A percentile compares a stretch with the other conserved stretches of the same genome.
These are phyloP conservation scores for Cyclophora albipunctata DNA, from an alignment of 2,888 invertebrate species.

Conservation along the genomic window DNA sequence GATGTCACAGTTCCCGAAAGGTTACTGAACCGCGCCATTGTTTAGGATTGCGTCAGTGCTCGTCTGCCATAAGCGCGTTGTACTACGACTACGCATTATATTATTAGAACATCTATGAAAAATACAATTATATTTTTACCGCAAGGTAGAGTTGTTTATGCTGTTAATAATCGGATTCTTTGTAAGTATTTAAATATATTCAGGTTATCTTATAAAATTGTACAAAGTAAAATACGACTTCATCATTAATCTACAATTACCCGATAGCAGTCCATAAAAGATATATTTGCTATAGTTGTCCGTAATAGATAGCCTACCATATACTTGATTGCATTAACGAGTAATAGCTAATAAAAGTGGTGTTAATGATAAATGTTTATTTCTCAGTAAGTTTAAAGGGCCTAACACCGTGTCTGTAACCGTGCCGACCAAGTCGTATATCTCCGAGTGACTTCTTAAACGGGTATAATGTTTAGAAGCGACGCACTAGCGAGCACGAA, in stretches of 20 bases:
- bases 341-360: too few relatives aligned
- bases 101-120: too few relatives aligned
- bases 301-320: too few relatives aligned
- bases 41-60: constrained; percentile 68
- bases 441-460: constrained; percentile 45
- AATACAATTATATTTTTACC: too few relatives aligned
- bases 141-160: background rate
- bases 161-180: background rate
- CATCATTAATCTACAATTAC: too few relatives aligned
- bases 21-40: constrained; percentile 70
- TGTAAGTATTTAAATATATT: background rate
- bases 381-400: too few relatives aligned
- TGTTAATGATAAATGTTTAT: too few relatives aligned
- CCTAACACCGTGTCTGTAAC: constrained; percentile 11
- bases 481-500: constrained; percentile 66
- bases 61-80: constrained; percentile 48
- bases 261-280: too few relatives aligned
- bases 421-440: constrained; percentile 45
- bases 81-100: too few relatives aligned
- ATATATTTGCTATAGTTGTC: too few relatives aligned
- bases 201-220: background rate
- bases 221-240: too few relatives aligned
- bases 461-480: constrained; percentile 49
- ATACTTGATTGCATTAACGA: too few relatives aligned
- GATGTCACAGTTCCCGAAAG: constrained; percentile 69